Conservation (phyloP, 2,888 invertebrate genomes). For the Melanchra persicariae region DNA sequence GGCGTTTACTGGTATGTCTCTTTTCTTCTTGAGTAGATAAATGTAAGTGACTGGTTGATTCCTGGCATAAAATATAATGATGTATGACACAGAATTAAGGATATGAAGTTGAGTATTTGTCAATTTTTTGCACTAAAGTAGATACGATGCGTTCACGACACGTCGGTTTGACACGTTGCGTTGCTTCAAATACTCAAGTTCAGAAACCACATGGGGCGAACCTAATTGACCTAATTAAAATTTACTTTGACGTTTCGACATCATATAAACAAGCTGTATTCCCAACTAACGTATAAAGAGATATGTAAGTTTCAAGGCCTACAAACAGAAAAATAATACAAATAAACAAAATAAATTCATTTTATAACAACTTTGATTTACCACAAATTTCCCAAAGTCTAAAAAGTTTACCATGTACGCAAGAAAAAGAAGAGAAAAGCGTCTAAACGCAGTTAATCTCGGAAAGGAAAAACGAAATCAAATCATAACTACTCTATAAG, state of each 20-base stretch:
- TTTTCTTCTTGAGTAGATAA: neutral
- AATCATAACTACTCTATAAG: slow-evolving; percentile 42
- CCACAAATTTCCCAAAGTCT: neutral
- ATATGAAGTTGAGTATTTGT: too few relatives aligned
- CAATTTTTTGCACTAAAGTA: too few relatives aligned
- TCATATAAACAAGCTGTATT: neutral
- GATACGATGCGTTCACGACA: too few relatives aligned
- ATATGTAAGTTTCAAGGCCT: too few relatives aligned
- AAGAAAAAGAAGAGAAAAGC: neutral
- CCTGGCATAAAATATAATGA: neutral
- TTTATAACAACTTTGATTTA: neutral
- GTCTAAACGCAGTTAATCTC: slow-evolving; percentile 10
- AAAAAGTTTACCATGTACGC: neutral
- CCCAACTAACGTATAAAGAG: neutral
- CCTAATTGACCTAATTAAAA: neutral
- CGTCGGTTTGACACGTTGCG: too few relatives aligned
- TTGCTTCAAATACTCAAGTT: too few relatives aligned
- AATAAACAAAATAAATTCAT: neutral
- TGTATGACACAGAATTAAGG: neutral
- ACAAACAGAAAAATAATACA: too few relatives aligned
- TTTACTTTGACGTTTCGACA: neutral
- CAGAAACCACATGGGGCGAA: neutral
- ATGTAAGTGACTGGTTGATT: neutral
- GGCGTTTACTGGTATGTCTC: neutral
- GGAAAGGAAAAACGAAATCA: slow-evolving; percentile 25